Evolutionary conservation across 2,888 invertebrate species (phyloP), one percentile per base, ranked within the genome.

Genomic region (Coelopa pilipes): DNA sequence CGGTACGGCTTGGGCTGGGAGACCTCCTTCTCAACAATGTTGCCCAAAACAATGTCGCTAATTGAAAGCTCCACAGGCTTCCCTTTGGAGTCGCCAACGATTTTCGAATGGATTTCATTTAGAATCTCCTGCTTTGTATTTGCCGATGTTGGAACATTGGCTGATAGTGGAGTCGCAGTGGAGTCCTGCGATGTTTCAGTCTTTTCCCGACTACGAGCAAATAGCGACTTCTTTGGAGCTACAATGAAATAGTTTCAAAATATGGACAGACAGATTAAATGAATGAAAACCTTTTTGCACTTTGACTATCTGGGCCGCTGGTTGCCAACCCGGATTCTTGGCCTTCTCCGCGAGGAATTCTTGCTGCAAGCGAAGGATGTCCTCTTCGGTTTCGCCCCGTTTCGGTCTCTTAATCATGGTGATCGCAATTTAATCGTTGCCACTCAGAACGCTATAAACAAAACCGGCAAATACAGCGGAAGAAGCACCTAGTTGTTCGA

Each of bases 331-430:
- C 45, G 89, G 89, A 78, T 90, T 90, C 75, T 89, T 89, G 12
- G 84, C 82, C 76, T 90, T 90, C 78, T 91, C 89, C 57, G 85
- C 88, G 21, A 92, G 84, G 83, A 92, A 95, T 77, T 93, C 92
- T 79, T 92, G 90, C 83, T 95, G 94, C 90, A 93, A 91, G 74
- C 89, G 90, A 21, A 94, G 87, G 53, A 95, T 89, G 82, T 94
- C 94, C 17, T 93, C 92, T 80, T 95, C 94, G 59, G 89, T 90
- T 83, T 94, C 94, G 7, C 90, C 90, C 1, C 90, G 90, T 82
- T 91, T 92, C 0, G 94, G 94, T 78, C 94, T 80, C 59, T 83
- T 83, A 72, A 83, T 82, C 82, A 85, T 85, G 78, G 24, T 62
- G 7, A 79, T 78, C 46, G 12, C 13, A 65, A 15, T 68, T 10